These are phyloP conservation scores for Calliphora vicina DNA, from an alignment of 1,140 invertebrate species.

Conservation along the genomic window DNA sequence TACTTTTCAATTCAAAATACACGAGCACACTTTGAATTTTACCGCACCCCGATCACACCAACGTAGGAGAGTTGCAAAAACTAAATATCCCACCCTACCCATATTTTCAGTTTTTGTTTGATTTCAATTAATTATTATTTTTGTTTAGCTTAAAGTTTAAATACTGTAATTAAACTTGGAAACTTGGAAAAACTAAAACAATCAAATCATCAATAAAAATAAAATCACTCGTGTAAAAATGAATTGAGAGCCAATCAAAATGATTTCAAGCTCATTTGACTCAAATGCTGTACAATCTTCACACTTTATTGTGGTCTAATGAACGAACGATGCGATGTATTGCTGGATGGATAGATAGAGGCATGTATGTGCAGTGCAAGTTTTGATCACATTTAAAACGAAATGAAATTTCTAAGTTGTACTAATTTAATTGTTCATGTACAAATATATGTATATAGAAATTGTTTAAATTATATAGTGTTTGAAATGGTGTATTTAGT, in stretches of 20 bases:
- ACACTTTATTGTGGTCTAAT: background rate
- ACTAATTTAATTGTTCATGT: background rate
- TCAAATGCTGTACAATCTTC: background rate
- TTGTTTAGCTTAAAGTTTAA: background rate
- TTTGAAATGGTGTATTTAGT: too few relatives aligned
- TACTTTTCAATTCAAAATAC: background rate
- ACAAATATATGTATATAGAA: background rate
- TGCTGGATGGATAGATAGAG: background rate
- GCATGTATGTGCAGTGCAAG: background rate
- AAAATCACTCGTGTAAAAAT: background rate
- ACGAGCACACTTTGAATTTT: background rate
- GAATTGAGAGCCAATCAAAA: background rate
- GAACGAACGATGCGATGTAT: background rate
- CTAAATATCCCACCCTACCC: constrained; percentile 14
- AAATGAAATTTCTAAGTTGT: background rate
- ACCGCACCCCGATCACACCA: background rate
- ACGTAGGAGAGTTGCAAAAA: background rate
- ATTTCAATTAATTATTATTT: background rate
- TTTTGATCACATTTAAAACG: background rate
- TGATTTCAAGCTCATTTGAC: background rate
- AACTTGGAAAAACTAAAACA: background rate
- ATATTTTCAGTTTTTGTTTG: background rate
- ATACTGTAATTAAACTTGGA: background rate
- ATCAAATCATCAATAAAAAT: background rate
- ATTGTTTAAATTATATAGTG: background rate